Base-by-base conservation (phyloP, 2,113 vertebrate genomes). In the Callaeas wilsoni region DNA sequence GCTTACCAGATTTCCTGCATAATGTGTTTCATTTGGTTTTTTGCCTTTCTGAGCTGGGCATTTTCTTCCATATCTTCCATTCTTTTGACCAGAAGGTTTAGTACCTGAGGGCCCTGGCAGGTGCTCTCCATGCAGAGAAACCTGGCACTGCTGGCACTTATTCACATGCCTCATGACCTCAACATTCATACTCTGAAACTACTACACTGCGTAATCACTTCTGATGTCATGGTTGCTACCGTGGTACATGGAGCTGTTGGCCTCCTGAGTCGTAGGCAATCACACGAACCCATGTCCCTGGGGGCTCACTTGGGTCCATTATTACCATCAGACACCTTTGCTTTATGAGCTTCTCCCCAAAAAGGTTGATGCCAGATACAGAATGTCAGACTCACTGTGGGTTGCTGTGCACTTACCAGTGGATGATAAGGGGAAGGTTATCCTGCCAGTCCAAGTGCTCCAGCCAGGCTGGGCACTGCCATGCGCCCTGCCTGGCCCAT, bases 401-500 rank as follows among this genome's bases (percentile, higher is more conserved):
- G 14, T 39, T 29, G 22, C 20, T 44, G 9, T 57, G n/a, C 13
- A 8, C 49, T 57, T 47, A 35, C 7, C n/a, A 47, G 17, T 52
- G 56, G 12, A 29, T 30, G 18, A 16, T 79, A 84, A 80, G 13
- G 4, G 4, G 33, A 75, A 50, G 10, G 13, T 44, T 67, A 10
- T n/a, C 13, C 63, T 71, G 52, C 7, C 42, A 53, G 41, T 17
- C 21, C 47, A 56, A 52, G 41, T 50, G 42, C 20, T 70, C 50
- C 62, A 56, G 56, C 30, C 46, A 86, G 71, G 65, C 46, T 79
- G 60, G 49, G 46, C 44, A 12, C 16, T 46, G 33, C 21, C 69
- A 22, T 3, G 4, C 1, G 0, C 6, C 53, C 26, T 81, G 30
- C 29, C 39, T 42, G 27, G 47, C 22, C 20, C 23, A 4, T 60